A percentile compares a stretch with the other conserved stretches of the same genome.
Evolutionary conservation across 2,888 invertebrate species (phyloP).

Genomic region (Stenodera caucasica): DNA sequence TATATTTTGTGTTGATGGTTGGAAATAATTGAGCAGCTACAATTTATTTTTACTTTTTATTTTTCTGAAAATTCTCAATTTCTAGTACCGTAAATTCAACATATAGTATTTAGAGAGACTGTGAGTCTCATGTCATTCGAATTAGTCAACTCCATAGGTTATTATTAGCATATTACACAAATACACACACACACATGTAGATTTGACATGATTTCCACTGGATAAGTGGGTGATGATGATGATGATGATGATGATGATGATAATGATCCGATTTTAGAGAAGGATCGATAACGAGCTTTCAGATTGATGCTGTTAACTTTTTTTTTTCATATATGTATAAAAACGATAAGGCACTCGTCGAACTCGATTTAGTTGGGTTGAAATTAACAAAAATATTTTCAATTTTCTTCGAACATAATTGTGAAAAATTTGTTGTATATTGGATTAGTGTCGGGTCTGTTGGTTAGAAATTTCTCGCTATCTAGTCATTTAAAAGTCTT

Average conservation of each 20-base stretch:
- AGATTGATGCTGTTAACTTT: neutral
- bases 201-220: neutral
- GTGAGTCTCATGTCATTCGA: neutral
- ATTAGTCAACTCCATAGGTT: neutral
- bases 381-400: neutral
- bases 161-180: constrained; percentile 2
- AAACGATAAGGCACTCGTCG: constrained; percentile 2
- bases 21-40: neutral
- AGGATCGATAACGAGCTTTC: neutral
- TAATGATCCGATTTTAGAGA: neutral
- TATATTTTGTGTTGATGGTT: neutral
- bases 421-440: constrained; percentile 2
- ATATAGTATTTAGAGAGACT: neutral
- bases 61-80: neutral
- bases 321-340: constrained; percentile 6
- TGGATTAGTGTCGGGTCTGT: constrained; percentile 1
- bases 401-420: neutral
- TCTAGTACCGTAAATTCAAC: neutral
- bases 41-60: neutral
- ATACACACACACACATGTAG: neutral
- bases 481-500: neutral
- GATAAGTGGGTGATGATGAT: neutral
- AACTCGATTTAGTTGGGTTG: constrained; percentile 7
- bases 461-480: constrained; percentile 2
- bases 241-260: neutral